Conservation (phyloP, 1,140 invertebrate genomes). For the Drosophila lacertosa region DNA sequence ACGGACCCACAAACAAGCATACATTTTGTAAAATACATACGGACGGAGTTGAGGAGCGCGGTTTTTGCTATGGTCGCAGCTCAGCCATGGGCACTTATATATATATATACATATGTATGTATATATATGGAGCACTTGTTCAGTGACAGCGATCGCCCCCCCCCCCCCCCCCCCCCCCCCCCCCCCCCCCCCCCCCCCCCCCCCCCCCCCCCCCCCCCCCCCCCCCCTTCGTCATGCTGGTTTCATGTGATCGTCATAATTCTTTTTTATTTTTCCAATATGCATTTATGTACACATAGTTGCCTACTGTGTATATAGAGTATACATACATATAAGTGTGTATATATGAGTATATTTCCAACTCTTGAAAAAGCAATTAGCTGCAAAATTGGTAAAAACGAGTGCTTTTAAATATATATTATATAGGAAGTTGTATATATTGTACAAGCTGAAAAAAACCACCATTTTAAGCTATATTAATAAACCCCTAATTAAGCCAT, state of each 20-base stretch:
- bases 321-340: neutral
- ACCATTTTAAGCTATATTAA: no score
- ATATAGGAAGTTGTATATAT: no score
- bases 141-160: constrained; percentile 36
- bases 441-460: no score
- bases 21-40: constrained; percentile 1
- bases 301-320: neutral
- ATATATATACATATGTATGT: constrained; percentile 9
- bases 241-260: constrained; percentile 70
- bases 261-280: constrained; percentile 18
- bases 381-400: no score
- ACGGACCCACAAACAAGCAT: neutral
- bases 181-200: constrained; percentile 2
- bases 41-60: constrained; percentile 18
- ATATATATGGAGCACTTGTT: constrained; percentile 63
- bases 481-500: no score
- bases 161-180: constrained; percentile 2
- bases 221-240: constrained; percentile 72
- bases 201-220: constrained; percentile 2
- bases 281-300: constrained; percentile 6
- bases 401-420: no score
- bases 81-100: neutral
- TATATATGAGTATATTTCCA: no score
- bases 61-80: constrained; percentile 31
- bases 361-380: no score